These are phyloP conservation scores for Athalia circularis DNA, from an alignment of 2,888 invertebrate species.

Conservation along the genomic window DNA sequence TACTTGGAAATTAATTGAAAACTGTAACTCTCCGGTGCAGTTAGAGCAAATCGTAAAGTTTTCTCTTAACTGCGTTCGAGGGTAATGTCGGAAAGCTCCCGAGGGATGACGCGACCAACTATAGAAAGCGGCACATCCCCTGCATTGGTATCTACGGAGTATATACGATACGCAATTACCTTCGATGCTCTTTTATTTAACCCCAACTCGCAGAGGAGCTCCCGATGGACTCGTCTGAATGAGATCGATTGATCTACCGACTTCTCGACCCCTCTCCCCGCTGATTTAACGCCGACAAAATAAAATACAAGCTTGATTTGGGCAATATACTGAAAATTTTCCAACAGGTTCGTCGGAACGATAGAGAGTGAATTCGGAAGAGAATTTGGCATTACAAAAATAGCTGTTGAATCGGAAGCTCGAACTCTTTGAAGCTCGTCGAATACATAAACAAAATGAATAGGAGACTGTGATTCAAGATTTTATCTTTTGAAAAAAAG, in stretches of 20 bases:
- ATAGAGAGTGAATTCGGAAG: no score
- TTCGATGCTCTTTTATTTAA: constrained; percentile 14
- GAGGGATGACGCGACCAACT: constrained; percentile 8
- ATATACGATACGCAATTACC: not conserved
- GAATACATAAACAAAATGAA: not conserved
- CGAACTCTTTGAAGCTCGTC: not conserved
- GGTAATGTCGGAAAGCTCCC: constrained; percentile 25
- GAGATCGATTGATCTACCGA: no score
- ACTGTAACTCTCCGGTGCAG: not conserved
- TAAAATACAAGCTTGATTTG: no score
- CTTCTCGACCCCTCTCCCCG: no score
- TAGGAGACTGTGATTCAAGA: not conserved
- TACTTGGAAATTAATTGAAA: constrained; percentile 26
- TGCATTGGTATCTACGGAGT: not conserved
- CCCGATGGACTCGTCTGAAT: not conserved
- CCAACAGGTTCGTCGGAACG: no score
- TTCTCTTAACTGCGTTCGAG: constrained; percentile 35
- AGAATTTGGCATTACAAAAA: no score
- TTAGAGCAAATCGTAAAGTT: constrained; percentile 38
- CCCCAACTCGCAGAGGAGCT: constrained; percentile 1
- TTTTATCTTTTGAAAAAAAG: not conserved
- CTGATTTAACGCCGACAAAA: no score
- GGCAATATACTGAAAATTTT: not conserved
- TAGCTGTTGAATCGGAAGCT: no score
- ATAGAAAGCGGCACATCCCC: no score